Base-by-base conservation (phyloP, 2,888 invertebrate species). In the Parochlus steinenii region DNA sequence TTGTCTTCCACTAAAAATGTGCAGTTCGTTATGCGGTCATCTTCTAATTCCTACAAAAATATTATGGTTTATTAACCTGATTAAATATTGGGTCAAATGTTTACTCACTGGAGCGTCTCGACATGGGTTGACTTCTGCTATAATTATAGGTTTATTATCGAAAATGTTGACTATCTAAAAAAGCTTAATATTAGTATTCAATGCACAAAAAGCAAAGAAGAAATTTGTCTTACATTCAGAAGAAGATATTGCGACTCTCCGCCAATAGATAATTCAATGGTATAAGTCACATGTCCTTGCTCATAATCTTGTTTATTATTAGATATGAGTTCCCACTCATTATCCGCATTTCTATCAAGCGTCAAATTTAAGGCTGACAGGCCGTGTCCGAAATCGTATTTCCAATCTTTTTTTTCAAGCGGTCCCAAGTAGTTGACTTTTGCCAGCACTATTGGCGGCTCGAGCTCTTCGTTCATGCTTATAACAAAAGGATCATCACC, bases 91-190 rank as follows among this genome's bases (percentile, higher is more conserved):
- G 17, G 7, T 61, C 41, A 5, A 34, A 38, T 20, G 22, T 28
- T 18, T 14, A 33, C 19, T 20, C 37, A 18, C 5, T 19, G 20
- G 26, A 36, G 22, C 31, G 16, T 64, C 56, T 14, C 42, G 42
- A 41, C 70, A 70, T 3, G 62, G 48, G 15, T 53, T 53, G 3
- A 57, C 45, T 6, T 56, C 45, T 27, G 61, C 57, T 24, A 67
- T 62, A 26, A 67, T 53, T 4, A 67, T 64, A 3, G 56, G 50
- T 42, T 65, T 64, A 49, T 69, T 68, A 40, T 71, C 68, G 31
- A 69, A 54, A 3, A 55, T 48, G 27, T 69, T 59, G n/a, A n/a
- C n/a, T n/a, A n/a, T n/a, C n/a, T n/a, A n/a, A n/a, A n/a, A n/a
- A n/a, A n/a, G n/a, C n/a, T n/a, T n/a, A n/a, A n/a, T n/a, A n/a